Conservation (phyloP, 2,113 vertebrate genomes). For the Carassius gibelio region DNA sequence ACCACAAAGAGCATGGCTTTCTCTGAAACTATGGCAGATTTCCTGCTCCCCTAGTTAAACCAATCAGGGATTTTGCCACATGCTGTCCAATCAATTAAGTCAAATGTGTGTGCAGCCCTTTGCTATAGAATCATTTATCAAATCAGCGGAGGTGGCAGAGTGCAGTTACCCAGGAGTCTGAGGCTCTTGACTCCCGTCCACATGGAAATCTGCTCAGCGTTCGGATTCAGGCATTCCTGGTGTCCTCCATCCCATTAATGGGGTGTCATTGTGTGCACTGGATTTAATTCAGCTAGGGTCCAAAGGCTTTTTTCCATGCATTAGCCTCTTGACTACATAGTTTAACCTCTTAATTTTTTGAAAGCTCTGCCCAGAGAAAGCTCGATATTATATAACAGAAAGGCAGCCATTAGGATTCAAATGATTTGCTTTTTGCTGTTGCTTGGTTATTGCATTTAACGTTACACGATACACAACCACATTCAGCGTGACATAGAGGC, state of each 20-base stretch:
- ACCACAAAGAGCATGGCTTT: slow-evolving; percentile 51
- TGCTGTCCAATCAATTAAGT: slow-evolving; percentile 80
- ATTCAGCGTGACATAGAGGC: slow-evolving; percentile 43
- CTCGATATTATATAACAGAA: slow-evolving; percentile 59
- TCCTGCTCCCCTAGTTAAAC: slow-evolving; percentile 70
- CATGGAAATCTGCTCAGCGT: slow-evolving; percentile 71
- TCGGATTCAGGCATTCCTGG: slow-evolving; percentile 64
- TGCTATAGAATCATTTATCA: slow-evolving; percentile 82
- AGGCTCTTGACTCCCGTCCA: slow-evolving; percentile 67
- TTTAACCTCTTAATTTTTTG: slow-evolving; percentile 69
- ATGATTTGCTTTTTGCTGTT: slow-evolving; percentile 45
- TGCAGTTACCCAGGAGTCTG: slow-evolving; percentile 70
- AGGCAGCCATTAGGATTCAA: slow-evolving; percentile 49
- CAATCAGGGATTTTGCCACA: slow-evolving; percentile 78
- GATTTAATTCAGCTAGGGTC: slow-evolving; percentile 59
- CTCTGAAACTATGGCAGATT: slow-evolving; percentile 59
- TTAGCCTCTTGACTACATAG: slow-evolving; percentile 60
- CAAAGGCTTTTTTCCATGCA: slow-evolving; percentile 57
- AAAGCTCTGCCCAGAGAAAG: slow-evolving; percentile 55
- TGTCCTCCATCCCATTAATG: slow-evolving; percentile 69
- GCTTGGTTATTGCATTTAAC: slow-evolving; percentile 52
- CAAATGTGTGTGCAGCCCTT: slow-evolving; percentile 76
- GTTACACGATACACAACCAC: slow-evolving; percentile 50
- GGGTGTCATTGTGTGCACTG: slow-evolving; percentile 70
- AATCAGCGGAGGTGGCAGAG: slow-evolving; percentile 74